Conservation (phyloP, 1,140 invertebrate species). For the Nylanderia fulva region DNA sequence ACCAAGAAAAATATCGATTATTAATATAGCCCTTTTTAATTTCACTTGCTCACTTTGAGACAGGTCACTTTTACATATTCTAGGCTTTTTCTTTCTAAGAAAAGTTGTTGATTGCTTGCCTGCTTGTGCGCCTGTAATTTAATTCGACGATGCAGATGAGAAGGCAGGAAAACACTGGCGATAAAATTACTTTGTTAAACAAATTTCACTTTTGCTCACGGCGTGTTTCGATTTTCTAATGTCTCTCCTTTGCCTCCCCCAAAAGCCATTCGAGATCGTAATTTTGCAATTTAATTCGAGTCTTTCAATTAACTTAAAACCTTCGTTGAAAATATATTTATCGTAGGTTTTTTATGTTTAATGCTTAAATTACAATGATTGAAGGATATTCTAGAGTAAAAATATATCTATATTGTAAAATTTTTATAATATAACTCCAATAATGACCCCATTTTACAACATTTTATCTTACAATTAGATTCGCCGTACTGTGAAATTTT, state of each 20-base stretch:
- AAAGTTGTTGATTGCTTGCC: constrained; percentile 19
- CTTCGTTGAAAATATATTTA: neutral
- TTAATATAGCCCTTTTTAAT: neutral
- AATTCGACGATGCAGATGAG: constrained; percentile 42
- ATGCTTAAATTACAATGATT: neutral
- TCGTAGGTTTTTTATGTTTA: neutral
- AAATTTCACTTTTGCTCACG: constrained; percentile 28
- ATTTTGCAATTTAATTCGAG: constrained; percentile 16
- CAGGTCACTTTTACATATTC: neutral
- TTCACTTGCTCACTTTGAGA: neutral
- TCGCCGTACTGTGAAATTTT: neutral
- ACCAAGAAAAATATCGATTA: neutral
- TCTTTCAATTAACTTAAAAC: constrained; percentile 18
- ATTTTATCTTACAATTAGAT: neutral
- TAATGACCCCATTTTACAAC: constrained; percentile 13
- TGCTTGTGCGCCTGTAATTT: constrained; percentile 1
- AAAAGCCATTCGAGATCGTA: neutral
- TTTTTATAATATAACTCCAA: no score
- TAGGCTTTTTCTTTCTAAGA: neutral
- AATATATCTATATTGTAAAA: neutral
- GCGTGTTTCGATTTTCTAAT: constrained; percentile 36
- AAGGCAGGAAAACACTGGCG: neutral
- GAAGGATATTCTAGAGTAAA: neutral
- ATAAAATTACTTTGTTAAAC: constrained; percentile 38
- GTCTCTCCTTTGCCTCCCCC: neutral